Conservation (phyloP, 2,797 vertebrate species). For the Gymnodraco acuticeps region DNA sequence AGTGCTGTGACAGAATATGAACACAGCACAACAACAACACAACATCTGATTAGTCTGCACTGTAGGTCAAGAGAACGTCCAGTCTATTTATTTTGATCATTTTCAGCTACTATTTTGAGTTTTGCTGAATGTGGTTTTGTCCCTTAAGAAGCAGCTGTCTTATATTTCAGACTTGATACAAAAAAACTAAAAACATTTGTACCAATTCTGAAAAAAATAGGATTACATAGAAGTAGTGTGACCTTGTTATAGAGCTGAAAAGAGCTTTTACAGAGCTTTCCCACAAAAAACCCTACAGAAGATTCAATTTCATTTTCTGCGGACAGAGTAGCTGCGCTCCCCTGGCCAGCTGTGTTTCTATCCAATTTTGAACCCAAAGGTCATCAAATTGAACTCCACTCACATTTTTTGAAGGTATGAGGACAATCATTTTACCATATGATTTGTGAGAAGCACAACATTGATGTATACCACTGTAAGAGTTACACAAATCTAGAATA, state of each 20-base stretch:
- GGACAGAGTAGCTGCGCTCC: background rate
- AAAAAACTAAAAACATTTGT: constrained; percentile 6
- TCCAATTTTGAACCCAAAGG: background rate
- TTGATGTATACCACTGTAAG: too few species aligned
- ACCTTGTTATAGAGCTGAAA: constrained; percentile 12
- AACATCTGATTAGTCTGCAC: too few species aligned
- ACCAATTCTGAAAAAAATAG: constrained; percentile 18
- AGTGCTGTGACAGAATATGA: too few species aligned
- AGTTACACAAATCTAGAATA: too few species aligned
- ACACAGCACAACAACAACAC: too few species aligned
- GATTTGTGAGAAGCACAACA: background rate
- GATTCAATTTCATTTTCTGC: background rate
- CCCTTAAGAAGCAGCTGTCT: constrained; percentile 19
- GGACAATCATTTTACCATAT: background rate
- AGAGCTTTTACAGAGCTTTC: background rate
- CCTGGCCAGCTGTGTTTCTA: background rate
- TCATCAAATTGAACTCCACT: background rate
- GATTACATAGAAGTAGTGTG: constrained; percentile 12
- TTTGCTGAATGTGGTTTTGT: too few species aligned
- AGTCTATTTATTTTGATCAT: too few species aligned
- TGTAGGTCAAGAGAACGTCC: too few species aligned
- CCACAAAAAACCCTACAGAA: background rate
- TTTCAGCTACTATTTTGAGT: too few species aligned
- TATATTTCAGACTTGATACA: background rate
- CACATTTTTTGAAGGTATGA: background rate